These are phyloP conservation scores for Noctilio leporinus DNA, from an alignment of 2,113 vertebrate species.

Conservation along the genomic window DNA sequence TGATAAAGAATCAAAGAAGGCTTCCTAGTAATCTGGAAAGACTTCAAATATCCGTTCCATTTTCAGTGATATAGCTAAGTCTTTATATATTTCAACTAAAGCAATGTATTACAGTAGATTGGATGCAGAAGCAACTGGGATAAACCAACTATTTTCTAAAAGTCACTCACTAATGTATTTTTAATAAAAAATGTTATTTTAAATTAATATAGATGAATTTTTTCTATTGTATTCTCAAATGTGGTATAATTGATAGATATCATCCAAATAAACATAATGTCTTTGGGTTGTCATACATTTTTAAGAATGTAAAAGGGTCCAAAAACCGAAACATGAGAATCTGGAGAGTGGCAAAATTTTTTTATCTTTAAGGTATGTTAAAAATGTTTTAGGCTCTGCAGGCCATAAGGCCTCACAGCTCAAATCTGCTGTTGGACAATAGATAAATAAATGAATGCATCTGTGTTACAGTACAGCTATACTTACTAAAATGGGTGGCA, in stretches of 20 bases:
- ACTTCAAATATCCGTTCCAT: neutral
- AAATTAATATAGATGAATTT: neutral
- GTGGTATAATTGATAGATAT: neutral
- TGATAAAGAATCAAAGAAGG: neutral
- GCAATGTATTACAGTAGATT: neutral
- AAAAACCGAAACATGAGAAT: neutral
- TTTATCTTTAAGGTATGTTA: neutral
- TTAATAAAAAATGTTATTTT: neutral
- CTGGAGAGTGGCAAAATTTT: neutral
- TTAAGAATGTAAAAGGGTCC: neutral
- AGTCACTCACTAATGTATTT: neutral
- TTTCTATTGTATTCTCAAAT: neutral
- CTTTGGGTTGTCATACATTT: neutral
- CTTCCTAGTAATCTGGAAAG: neutral
- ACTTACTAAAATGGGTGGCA: neutral
- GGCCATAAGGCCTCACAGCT: neutral
- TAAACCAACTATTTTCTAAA: neutral
- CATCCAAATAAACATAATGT: neutral
- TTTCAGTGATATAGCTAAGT: neutral
- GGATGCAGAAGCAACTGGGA: neutral
- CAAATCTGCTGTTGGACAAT: neutral
- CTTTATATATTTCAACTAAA: neutral
- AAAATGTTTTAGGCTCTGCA: neutral
- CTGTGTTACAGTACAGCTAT: neutral
- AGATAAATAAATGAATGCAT: neutral